Conservation (phyloP, 2,113 vertebrate species). For the Clarias batrachus region DNA sequence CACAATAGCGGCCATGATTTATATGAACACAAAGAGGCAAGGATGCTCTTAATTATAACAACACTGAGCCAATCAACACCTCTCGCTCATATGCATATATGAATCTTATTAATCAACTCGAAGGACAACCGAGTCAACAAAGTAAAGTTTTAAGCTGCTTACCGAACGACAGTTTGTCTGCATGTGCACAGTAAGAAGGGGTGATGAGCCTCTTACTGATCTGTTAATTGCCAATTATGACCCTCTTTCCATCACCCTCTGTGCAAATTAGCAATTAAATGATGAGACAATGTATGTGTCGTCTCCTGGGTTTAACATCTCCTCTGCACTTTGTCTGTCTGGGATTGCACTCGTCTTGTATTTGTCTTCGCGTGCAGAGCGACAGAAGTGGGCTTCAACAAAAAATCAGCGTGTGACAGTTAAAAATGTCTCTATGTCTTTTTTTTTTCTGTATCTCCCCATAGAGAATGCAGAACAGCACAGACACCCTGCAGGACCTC, state of each 20-base stretch:
- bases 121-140: conserved; percentile 41
- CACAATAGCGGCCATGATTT: neutral
- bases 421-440: neutral
- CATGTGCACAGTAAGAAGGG: conserved; percentile 7
- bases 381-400: neutral
- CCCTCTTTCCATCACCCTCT: conserved; percentile 32
- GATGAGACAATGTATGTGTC: conserved; percentile 29
- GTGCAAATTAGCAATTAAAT: conserved; percentile 43
- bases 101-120: conserved; percentile 42
- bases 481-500: conserved; percentile 85
- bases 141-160: conserved; percentile 28
- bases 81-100: conserved; percentile 37
- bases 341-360: neutral
- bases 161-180: conserved; percentile 15
- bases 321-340: conserved; percentile 1
- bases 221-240: conserved; percentile 66
- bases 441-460: neutral
- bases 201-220: conserved; percentile 40
- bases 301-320: conserved; percentile 5
- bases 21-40: conserved; percentile 25
- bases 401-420: neutral
- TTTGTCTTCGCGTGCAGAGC: neutral
- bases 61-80: conserved; percentile 43
- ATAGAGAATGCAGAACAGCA: conserved; percentile 74
- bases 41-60: conserved; percentile 34